Evolutionary conservation across 2,113 vertebrate genomes (phyloP), one percentile per base, ranked within the genome.

Genomic region (Nestor notabilis): DNA sequence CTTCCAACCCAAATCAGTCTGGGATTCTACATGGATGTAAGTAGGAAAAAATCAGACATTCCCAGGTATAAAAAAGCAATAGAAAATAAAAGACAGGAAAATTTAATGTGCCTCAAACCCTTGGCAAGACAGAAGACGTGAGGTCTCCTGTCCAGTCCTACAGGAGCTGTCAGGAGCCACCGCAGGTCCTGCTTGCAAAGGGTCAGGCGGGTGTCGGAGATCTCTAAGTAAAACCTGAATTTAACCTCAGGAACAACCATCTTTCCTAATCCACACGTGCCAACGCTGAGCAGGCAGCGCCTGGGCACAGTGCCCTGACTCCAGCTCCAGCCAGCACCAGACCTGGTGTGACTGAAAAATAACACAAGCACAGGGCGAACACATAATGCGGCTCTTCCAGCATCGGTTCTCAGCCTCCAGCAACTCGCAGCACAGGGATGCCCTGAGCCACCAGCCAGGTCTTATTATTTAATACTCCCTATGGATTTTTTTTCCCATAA

Each of bases 181-280:
- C 16, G 13, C 7, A 1, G 9, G 13, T 41, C 29, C 53, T 53
- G 35, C 74, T 56, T 2, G 8, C 35, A 24, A 1, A 0, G 19
- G 47, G 17, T 75, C 47, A 7, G 35, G 10, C 5, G 0, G 13
- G 17, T 17, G 28, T 13, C 16, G 7, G 17, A 49, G 50, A 9
- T 13, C 61, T n/a, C 28, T 43, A 8, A 52, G 44, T 5, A n/a
- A 46, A 91, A 33, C 23, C 33, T 9, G 1, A 4, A 46, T 82
- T 74, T 35, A 60, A 52, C 27, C 46, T 53, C 31, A 64, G 60
- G 39, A 96, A 41, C 24, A 25, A 43, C 5, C 55, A n/a, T 47
- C 16, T 53, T n/a, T 23, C 55, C 74, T 13, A 37, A 46, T 0
- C 14, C 8, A 0, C 8, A 2, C 1, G 0, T 39, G 47, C 23